Evolutionary conservation across 1,140 invertebrate genomes (phyloP).

Genomic region (Choristoneura fumiferana): DNA sequence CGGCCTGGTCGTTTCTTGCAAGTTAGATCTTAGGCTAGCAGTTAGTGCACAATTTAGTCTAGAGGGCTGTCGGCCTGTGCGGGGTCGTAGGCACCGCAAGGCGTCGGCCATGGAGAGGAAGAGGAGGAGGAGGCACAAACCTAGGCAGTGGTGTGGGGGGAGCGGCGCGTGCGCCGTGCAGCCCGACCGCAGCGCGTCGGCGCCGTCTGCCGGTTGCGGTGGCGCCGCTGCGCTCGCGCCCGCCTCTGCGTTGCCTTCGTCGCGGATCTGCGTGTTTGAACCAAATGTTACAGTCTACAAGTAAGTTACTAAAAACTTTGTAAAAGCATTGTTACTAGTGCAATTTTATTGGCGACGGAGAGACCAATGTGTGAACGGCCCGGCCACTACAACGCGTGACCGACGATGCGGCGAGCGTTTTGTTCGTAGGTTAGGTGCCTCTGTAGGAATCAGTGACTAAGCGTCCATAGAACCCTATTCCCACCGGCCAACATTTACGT

Average conservation of each 20-base stretch:
- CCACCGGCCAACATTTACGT: no score
- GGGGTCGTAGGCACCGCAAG: slow-evolving; percentile 24
- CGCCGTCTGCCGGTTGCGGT: slow-evolving; percentile 16
- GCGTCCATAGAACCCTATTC: no score
- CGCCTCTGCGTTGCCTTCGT: slow-evolving; percentile 38
- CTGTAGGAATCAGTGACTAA: no score
- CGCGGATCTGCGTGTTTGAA: slow-evolving; percentile 53
- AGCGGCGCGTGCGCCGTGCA: slow-evolving; percentile 44
- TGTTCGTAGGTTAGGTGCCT: no score
- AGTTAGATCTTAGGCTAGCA: slow-evolving; percentile 42
- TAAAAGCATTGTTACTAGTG: no score
- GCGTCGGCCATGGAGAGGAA: slow-evolving; percentile 46
- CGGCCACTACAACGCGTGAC: no score
- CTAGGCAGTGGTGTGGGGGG: slow-evolving; percentile 56
- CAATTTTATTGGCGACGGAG: no score
- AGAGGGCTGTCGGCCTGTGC: slow-evolving; percentile 31
- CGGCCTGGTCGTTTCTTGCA: slow-evolving; percentile 26
- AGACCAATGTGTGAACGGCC: no score
- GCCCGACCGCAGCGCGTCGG: slow-evolving; percentile 39
- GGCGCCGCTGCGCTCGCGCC: not conserved
- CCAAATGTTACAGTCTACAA: no score
- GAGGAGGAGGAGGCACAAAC: slow-evolving; percentile 69
- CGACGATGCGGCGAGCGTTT: no score
- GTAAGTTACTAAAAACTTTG: no score
- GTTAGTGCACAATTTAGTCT: slow-evolving; percentile 60